Conservation (phyloP, 2,113 vertebrate genomes). For the Oceanodroma tethys region DNA sequence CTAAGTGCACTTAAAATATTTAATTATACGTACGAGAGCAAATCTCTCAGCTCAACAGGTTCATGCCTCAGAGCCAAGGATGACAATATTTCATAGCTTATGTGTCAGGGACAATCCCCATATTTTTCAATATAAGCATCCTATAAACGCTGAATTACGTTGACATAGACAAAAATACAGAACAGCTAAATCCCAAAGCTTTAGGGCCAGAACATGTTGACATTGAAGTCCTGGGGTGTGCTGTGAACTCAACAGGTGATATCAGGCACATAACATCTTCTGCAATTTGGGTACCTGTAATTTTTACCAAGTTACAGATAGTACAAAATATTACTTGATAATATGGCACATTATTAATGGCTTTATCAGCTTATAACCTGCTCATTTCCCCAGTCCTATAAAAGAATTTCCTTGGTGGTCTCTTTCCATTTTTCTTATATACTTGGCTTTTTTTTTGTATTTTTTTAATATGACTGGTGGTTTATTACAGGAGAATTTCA, state of each 20-base stretch:
- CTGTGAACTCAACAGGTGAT: not conserved
- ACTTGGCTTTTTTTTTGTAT: accelerated
- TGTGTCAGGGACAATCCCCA: not conserved
- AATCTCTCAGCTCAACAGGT: not conserved
- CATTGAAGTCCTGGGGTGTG: not conserved
- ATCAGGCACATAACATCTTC: not conserved
- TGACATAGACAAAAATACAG: not conserved
- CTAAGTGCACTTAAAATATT: not conserved
- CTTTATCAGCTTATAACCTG: not conserved
- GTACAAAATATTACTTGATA: not conserved
- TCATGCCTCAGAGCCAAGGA: not conserved
- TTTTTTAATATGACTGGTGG: not conserved
- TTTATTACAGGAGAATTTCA: not conserved
- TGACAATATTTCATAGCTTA: not conserved
- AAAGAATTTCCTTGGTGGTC: not conserved
- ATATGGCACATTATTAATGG: not conserved
- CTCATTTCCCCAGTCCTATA: not conserved
- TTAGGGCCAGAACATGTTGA: not conserved
- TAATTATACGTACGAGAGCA: not conserved
- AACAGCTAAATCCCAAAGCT: not conserved
- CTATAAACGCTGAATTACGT: not conserved
- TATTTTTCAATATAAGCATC: not conserved
- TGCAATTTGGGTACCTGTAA: not conserved
- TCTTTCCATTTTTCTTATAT: not conserved
- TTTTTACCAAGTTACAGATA: not conserved